These are phyloP conservation scores for Falco naumanni DNA, from an alignment of 2,797 vertebrate species.

Conservation along the genomic window DNA sequence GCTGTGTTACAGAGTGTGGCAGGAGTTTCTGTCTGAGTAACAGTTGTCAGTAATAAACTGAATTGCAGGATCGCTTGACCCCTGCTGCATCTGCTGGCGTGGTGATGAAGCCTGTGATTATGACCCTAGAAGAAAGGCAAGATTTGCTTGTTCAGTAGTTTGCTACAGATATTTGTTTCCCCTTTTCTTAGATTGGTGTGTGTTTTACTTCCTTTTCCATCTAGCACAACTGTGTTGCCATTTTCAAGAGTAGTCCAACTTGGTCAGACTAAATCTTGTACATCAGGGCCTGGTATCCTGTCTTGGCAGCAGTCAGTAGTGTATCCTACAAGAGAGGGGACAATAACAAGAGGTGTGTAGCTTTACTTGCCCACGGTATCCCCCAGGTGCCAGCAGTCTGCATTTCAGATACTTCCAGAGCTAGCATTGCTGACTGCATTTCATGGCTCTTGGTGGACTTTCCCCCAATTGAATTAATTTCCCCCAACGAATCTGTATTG, in stretches of 20 bases:
- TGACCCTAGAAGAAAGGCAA: background rate
- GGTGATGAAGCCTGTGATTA: background rate
- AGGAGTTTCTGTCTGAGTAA: background rate
- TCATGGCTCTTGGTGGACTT: background rate
- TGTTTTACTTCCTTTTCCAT: background rate
- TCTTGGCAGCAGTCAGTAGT: background rate
- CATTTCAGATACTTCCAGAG: background rate
- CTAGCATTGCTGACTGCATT: background rate
- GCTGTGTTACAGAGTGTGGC: background rate
- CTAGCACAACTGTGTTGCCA: accelerated
- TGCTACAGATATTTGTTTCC: background rate
- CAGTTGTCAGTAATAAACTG: background rate
- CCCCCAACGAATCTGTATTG: background rate
- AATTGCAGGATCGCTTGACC: background rate
- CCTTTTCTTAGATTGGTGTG: background rate
- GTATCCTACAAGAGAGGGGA: background rate
- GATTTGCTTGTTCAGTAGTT: background rate
- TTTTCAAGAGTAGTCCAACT: background rate
- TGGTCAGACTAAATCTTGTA: background rate
- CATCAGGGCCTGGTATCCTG: background rate
- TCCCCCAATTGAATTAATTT: background rate
- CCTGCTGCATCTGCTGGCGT: background rate
- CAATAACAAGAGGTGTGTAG: background rate
- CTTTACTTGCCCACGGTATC: background rate
- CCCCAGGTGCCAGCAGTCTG: background rate